Base-by-base conservation (phyloP, 2,888 invertebrate genomes). In the Eupithecia dodoneata region DNA sequence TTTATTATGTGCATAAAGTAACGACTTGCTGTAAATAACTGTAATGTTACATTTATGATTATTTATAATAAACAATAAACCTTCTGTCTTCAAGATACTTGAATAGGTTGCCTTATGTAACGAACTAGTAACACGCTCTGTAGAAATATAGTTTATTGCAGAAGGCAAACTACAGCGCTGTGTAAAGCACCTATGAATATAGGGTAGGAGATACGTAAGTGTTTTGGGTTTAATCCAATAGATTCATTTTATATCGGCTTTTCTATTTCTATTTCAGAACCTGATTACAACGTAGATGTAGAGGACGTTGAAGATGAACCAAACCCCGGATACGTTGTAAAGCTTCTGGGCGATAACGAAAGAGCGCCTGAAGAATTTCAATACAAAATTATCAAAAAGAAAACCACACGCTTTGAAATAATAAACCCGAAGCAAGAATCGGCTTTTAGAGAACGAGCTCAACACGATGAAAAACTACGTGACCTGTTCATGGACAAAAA, bases 361-460 rank as follows among this genome's bases (percentile, higher is more conserved):
- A 91, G 92, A 79, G 90, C 95, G 75, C 92, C 95, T 42, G 95
- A 96, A 72, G 87, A 95, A 2, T 96, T 96, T 80, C 94, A 96
- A 81, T 96, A 96, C 83, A 95, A 90, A 85, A 84, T 94, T 41
- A 94, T 95, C 41, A 96, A 96, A 84, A 96, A 96, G 84, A 95
- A 95, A 82, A 94, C 91, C 79, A 79, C 80, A 7, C 81, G 79
- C 63, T 87, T 84, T 45, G 87, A 86, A 69, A 72, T 78, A 47
- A 77, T 79, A 63, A 83, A 81, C 12, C 76, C 83, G 5, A 82
- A 89, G 75, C 92, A 92, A 75, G 93, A 93, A 85, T 94, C 95
- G 0, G 90, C 94, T 65, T 95, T 95, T 78, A 94, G 95, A 65
- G 95, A 95, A 81, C 88, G 95, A 79, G 89, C 87, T 79, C 94